phyloP scores from a whole-genome alignment of 2,797 vertebrate species.

The Cynopterus sphinx region DNA sequence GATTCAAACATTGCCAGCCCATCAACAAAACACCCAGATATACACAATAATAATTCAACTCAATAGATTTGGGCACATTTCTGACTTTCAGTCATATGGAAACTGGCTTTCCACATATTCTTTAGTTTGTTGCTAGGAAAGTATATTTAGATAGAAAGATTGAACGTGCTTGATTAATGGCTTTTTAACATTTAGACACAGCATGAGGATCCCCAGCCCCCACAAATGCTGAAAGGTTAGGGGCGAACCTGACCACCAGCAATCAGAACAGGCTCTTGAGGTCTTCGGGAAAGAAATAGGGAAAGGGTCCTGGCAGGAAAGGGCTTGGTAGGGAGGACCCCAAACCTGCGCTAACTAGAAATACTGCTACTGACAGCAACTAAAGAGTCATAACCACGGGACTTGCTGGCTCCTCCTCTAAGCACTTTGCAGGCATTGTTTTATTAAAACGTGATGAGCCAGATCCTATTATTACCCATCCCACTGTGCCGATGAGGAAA shows the following conservation, averaged over 20 bases:
- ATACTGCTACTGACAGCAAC: background rate
- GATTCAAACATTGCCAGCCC: background rate
- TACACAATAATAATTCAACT: background rate
- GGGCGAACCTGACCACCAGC: background rate
- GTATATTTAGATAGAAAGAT: background rate
- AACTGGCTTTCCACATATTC: background rate
- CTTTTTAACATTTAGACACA: background rate
- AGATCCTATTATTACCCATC: accelerated
- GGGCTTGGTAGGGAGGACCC: background rate
- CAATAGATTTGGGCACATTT: background rate
- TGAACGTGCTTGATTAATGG: background rate
- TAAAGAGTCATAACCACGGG: accelerated
- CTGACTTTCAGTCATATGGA: background rate
- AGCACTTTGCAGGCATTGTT: no score
- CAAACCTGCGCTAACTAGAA: background rate
- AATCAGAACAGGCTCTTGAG: background rate
- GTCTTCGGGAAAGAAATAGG: background rate
- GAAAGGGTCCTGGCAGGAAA: background rate
- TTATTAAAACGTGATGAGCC: no score
- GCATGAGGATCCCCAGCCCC: background rate
- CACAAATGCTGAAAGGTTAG: background rate
- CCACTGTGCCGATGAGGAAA: background rate
- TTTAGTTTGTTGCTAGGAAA: background rate
- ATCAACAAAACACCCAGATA: background rate
- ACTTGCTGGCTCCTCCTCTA: background rate